Evolutionary conservation across 2,797 vertebrate species (phyloP), one percentile per base, ranked within the genome.

Genomic region (Borostomias antarcticus): DNA sequence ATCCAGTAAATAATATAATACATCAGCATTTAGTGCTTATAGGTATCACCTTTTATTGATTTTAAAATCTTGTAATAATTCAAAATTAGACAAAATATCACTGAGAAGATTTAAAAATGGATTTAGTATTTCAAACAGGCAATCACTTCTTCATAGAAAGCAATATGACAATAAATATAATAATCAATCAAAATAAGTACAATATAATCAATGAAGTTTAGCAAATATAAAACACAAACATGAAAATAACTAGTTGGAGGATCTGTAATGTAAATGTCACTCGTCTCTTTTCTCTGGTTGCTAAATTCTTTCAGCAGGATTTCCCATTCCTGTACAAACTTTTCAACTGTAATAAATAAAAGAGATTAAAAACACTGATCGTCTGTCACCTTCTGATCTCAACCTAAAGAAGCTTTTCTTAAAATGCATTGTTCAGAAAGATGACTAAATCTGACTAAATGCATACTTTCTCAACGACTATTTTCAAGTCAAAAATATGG

Each of bases 11-110:
- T 89, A 82, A 83, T 88, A 85, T 85, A 87, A 88, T 88, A 87
- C 85, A 89, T 88, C 73, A 77, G 82, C 77, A 81, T 88, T 85
- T 82, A 89, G 86, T 88, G 85, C 88, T 89, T 89, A 85, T 86
- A 73, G 82, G 80, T 86, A 84, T 86, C 74, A 78, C 81, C 60
- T 80, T 90, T 89, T 85, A 88, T 89, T 87, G 37, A 82, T 81
- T 88, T 90, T 86, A 85, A 87, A 89, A 87, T 69, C 75, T 86
- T 87, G 35, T 64, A 43, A 64, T 73, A 84, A 88, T 87, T 87
- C 75, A 89, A 88, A 90, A 84, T 86, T 79, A 45, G 86, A 89
- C 84, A 88, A 90, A 90, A 89, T 88, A 87, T 86, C 83, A 89
- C 81, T 86, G 83, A 86, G 82, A 89, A 86, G 85, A 87, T 88